Evolutionary conservation across 2,888 invertebrate species (phyloP), one percentile per base, ranked within the genome.

Genomic region (Chloromyia formosa): DNA sequence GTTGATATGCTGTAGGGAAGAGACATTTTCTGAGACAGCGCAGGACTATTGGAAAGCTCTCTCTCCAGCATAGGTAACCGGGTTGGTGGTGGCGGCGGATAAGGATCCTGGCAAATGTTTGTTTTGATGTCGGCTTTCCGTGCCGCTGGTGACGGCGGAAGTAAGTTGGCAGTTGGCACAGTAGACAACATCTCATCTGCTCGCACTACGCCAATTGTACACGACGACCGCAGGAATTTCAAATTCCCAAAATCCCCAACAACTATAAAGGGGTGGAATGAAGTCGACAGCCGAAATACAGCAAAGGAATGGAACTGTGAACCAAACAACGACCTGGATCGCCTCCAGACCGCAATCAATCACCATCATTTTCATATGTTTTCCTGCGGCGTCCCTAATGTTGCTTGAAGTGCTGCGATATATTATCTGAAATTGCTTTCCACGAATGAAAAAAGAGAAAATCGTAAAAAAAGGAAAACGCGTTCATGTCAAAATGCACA

Each of bases 301-400:
- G 27, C 27, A 35, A 35, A 2, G 7, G 27, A 35, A 35, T 7
- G 49, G 66, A 66, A 49, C 66, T 22, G 66, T 14, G 23, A 62
- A 49, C 66, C 45, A 45, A 66, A 66, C 42, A 42, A 35, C 66
- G 66, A 66, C 66, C 66, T 66, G 66, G 42, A 66, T 66, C 66
- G 66, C 66, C 66, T 66, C 66, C 66, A 66, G 66, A 66, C 66
- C 66, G 66, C 66, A 66, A 66, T 66, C 66, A 66, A 66, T 66
- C 66, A 66, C 66, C 66, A 66, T 66, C 66, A 66, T 66, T 66
- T 66, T 66, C 66, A 66, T 66, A 66, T 66, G 66, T 66, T 66
- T 66, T 66, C 66, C 66, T 66, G 66, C 66, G 66, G 66, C 66
- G 45, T 66, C 66, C 66, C 42, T 66, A 66, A 66, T 66, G 66